phyloP scores from a whole-genome alignment of 2,888 invertebrate species.

The Hirtodrosophila alboralis region DNA sequence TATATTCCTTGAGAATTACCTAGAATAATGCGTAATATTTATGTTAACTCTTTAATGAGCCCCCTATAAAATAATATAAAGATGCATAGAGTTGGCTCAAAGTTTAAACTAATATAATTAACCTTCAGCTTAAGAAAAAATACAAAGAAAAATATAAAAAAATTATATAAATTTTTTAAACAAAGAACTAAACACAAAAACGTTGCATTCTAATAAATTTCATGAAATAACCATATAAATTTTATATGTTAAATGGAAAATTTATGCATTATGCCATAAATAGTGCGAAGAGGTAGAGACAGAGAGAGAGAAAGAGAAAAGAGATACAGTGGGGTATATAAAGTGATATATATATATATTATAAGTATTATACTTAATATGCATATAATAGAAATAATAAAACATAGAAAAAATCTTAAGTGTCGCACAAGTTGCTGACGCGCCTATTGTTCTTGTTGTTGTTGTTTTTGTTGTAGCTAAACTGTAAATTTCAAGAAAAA shows the following conservation, averaged over 20 bases:
- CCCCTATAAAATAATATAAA: too few relatives aligned
- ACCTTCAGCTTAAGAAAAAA: slow-evolving; percentile 15
- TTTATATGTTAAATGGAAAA: slow-evolving; percentile 61
- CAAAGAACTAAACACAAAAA: slow-evolving; percentile 45
- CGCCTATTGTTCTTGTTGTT: slow-evolving; percentile 39
- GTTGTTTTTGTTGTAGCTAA: slow-evolving; percentile 45
- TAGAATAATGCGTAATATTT: too few relatives aligned
- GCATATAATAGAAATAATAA: slow-evolving; percentile 20
- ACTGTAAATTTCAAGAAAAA: slow-evolving; percentile 76
- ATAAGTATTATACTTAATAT: slow-evolving; percentile 14
- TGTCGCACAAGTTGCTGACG: slow-evolving; percentile 42
- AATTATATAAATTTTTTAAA: slow-evolving; percentile 19
- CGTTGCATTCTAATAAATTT: slow-evolving; percentile 68
- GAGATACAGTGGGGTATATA: slow-evolving; percentile 45
- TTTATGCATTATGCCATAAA: slow-evolving; percentile 63
- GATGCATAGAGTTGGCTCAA: too few relatives aligned
- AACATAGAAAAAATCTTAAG: slow-evolving; percentile 54
- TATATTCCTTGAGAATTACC: too few relatives aligned
- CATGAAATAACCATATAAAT: slow-evolving; percentile 58
- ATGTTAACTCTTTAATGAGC: too few relatives aligned
- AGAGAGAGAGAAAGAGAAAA: slow-evolving; percentile 53
- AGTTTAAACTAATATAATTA: slow-evolving; percentile 6
- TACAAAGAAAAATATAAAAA: slow-evolving; percentile 14
- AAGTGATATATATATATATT: not conserved
- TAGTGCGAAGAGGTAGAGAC: slow-evolving; percentile 54